Evolutionary conservation across 2,113 vertebrate genomes (phyloP), one percentile per base, ranked within the genome.

Genomic region (Halichoerus grypus): DNA sequence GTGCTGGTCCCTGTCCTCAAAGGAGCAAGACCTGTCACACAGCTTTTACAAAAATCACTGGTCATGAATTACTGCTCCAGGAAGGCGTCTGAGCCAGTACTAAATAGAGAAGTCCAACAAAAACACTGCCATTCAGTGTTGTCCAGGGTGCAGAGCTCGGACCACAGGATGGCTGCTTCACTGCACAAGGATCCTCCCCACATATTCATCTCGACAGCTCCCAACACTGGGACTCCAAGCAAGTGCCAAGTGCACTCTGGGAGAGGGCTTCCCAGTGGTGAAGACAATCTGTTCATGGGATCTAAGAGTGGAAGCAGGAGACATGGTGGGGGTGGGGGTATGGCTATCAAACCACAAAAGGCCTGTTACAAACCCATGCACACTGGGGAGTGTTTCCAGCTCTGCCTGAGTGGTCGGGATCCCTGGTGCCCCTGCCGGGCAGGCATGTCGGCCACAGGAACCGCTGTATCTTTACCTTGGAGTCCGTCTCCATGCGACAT

Each of bases 171-270:
- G 24, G 87, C 42, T 15, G 8, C 22, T 15, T 87, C 13, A 10
- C 9, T 16, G 33, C 12, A n/a, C 0, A 1, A 24, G 19, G 59
- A 7, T 42, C 39, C 39, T 42, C 67, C 31, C 61, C 76, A 51
- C 7, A 65, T 0, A 7, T 22, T 74, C 79, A 21, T 14, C n/a
- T 14, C 42, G 1, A 8, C 0, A 7, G 42, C 5, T 28, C 65
- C 36, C 55, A 42, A 19, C 2, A 61, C 42, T 31, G 5, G 18
- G 2, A 79, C 65, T 65, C 51, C 33, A 61, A 61, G 33, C 33
- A 14, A 53, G 4, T 46, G 65, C 53, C 31, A 9, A 36, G 18
- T 1, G 10, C 15, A n/a, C 69, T 87, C 19, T 7, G 14, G 76
- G 21, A 69, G 22, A 84, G 31, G 36, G 33, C 28, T 79, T 36